Evolutionary conservation across 2,888 invertebrate genomes (phyloP).

Genomic region (Athalia circularis): DNA sequence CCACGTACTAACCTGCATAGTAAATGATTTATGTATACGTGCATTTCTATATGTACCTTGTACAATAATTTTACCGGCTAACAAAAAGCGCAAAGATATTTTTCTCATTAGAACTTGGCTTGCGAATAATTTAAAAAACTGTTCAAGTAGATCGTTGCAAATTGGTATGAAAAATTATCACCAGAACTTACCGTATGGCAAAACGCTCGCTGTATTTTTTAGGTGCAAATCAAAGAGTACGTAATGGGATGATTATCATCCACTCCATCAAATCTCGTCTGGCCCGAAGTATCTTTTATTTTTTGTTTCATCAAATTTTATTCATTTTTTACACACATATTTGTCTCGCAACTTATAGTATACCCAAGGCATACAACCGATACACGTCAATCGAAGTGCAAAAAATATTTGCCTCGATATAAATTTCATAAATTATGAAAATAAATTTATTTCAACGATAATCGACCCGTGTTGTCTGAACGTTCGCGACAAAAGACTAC

Average conservation of each 20-base stretch:
- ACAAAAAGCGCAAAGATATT: background rate
- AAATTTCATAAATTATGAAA: background rate
- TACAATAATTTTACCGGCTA: background rate
- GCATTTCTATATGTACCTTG: too few relatives aligned
- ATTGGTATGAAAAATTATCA: conserved; percentile 21
- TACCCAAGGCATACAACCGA: background rate
- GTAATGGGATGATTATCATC: conserved; percentile 8
- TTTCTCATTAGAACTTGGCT: background rate
- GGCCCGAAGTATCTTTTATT: background rate
- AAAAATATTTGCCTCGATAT: conserved; percentile 22
- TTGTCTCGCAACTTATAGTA: background rate
- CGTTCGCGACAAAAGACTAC: too few relatives aligned
- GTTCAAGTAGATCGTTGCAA: conserved; percentile 14
- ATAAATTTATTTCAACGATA: background rate
- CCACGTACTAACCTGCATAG: too few relatives aligned
- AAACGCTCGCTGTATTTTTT: background rate
- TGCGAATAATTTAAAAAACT: conserved; percentile 21
- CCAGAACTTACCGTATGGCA: background rate
- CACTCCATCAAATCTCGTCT: background rate
- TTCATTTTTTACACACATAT: background rate
- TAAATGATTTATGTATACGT: too few relatives aligned
- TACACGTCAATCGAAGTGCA: background rate
- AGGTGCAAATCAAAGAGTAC: conserved; percentile 4
- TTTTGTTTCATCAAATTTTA: background rate
- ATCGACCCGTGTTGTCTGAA: background rate